These are phyloP conservation scores for Colletes gigas DNA, from an alignment of 1,140 invertebrate genomes.

Conservation along the genomic window DNA sequence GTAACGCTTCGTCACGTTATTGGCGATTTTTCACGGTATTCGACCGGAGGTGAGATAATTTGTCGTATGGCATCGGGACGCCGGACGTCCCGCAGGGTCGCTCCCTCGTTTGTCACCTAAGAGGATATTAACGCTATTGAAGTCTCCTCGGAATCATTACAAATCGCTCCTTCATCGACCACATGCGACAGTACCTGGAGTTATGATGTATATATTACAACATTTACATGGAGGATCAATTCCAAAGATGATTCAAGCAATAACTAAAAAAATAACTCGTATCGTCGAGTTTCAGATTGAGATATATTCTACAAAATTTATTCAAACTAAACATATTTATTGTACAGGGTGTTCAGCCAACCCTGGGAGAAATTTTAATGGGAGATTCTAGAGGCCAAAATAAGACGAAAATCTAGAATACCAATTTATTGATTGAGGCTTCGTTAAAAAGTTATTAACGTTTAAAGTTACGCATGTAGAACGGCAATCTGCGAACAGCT, in stretches of 20 bases:
- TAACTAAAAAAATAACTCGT: background rate
- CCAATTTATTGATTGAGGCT: no score
- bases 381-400: no score
- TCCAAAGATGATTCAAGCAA: background rate
- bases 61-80: conserved; percentile 59
- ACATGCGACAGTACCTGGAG: conserved; percentile 40
- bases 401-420: no score
- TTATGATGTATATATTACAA: conserved; percentile 33
- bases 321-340: no score
- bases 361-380: no score
- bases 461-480: no score
- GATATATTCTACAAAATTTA: no score
- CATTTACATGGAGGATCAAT: conserved; percentile 50
- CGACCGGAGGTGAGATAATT: conserved; percentile 65
- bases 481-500: no score
- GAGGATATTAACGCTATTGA: conserved; percentile 72
- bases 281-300: no score
- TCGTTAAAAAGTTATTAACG: no score
- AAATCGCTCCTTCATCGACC: conserved; percentile 65
- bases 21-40: conserved; percentile 61
- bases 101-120: conserved; percentile 71
- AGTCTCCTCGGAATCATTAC: conserved; percentile 62
- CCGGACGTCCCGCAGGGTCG: conserved; percentile 62
- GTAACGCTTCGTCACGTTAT: conserved; percentile 62
- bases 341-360: no score